These are phyloP conservation scores for Bolinopsis microptera DNA, from an alignment of 37 sponge, comb jelly and placozoan genomes.

Conservation along the genomic window DNA sequence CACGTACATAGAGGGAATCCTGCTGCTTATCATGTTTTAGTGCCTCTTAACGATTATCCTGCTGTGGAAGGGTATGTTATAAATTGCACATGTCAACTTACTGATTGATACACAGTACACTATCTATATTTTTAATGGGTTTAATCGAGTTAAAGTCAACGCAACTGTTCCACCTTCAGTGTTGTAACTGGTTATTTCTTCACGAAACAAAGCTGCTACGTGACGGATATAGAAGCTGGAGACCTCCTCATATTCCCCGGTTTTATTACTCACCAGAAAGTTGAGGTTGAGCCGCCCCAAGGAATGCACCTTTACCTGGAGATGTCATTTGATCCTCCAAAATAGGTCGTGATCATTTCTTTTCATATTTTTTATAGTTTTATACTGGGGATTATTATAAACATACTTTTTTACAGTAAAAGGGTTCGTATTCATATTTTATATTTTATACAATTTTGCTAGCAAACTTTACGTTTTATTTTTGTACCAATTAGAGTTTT, in stretches of 20 bases:
- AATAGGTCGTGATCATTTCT: neutral
- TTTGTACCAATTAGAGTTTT: no score
- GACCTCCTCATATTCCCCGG: constrained; percentile 30
- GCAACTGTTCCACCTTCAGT: no score
- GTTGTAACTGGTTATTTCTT: neutral
- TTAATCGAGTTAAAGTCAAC: no score
- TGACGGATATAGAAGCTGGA: neutral
- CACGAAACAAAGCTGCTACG: neutral
- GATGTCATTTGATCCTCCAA: neutral
- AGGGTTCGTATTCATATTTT: neutral
- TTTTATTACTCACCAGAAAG: neutral
- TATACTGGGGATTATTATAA: no score
- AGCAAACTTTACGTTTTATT: no score
- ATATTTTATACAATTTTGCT: neutral
- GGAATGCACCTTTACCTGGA: neutral
- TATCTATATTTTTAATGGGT: no score
- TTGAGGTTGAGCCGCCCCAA: neutral
- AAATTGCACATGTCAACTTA: no score
- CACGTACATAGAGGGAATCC: neutral
- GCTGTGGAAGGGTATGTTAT: neutral
- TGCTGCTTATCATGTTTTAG: neutral
- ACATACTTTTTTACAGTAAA: no score
- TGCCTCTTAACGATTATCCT: neutral
- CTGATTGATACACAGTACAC: no score
- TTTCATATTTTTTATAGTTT: no score